These are phyloP conservation scores for Leucosticte australis DNA, from an alignment of 2,113 vertebrate genomes.

Conservation along the genomic window DNA sequence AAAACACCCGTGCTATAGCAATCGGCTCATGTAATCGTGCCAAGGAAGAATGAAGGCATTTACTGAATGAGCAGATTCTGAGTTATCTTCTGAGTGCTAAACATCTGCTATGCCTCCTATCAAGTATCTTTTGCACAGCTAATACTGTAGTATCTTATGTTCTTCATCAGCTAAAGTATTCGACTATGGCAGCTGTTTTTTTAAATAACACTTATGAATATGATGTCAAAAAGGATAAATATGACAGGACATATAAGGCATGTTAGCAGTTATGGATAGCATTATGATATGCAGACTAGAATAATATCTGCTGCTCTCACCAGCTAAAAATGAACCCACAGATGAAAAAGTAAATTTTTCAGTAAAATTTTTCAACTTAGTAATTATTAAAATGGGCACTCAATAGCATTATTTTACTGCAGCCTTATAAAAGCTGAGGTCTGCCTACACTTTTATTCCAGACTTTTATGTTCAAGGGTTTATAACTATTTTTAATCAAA, in stretches of 20 bases:
- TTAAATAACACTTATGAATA: slow-evolving; percentile 57
- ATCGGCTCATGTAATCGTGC: slow-evolving; percentile 1
- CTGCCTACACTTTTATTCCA: not conserved
- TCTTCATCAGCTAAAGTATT: slow-evolving; percentile 68
- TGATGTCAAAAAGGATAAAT: slow-evolving; percentile 56
- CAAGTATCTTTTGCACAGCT: slow-evolving; percentile 67
- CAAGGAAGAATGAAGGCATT: slow-evolving; percentile 63
- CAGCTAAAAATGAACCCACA: not conserved
- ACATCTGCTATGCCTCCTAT: slow-evolving; percentile 67
- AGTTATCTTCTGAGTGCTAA: slow-evolving; percentile 58
- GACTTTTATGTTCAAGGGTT: not conserved
- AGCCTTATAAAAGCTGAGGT: not conserved
- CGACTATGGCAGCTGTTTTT: slow-evolving; percentile 62
- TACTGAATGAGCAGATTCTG: slow-evolving; percentile 71
- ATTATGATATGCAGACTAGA: not conserved
- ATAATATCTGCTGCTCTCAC: not conserved
- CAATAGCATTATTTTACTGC: not conserved
- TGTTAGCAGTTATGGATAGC: slow-evolving; percentile 1
- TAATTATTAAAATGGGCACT: not conserved
- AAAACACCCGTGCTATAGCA: not conserved
- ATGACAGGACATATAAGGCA: slow-evolving; percentile 33
- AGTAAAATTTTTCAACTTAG: not conserved
- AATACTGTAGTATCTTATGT: slow-evolving; percentile 62
- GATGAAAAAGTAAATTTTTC: not conserved
- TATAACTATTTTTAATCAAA: not conserved